phyloP scores from a whole-genome alignment of 2,797 vertebrate species.

The Gobio occitaniae region DNA sequence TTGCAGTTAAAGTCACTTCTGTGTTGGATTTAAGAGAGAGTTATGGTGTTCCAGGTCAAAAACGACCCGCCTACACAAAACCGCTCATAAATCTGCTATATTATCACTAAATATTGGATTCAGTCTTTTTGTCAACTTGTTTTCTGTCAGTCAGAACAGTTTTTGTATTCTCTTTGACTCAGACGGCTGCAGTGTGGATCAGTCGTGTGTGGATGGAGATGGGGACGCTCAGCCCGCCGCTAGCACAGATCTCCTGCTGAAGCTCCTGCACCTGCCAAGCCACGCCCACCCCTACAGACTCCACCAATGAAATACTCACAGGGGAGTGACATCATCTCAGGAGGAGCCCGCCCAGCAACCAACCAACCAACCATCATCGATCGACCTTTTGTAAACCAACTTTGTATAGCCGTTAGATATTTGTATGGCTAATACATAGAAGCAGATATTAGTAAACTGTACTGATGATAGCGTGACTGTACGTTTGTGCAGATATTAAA shows the following conservation, averaged over 20 bases:
- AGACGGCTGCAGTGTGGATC: slow-evolving; percentile 57
- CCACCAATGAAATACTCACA: slow-evolving; percentile 57
- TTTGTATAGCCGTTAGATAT: slow-evolving; percentile 57
- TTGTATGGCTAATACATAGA: slow-evolving; percentile 30
- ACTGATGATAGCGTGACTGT: slow-evolving; percentile 27
- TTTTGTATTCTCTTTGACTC: not conserved
- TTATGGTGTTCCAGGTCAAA: no score
- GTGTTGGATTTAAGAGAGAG: no score
- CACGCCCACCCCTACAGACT: slow-evolving; percentile 56
- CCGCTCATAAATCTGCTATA: no score
- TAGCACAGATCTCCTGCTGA: slow-evolving; percentile 60
- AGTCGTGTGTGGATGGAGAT: slow-evolving; percentile 61
- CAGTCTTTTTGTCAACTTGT: no score
- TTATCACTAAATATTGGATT: no score
- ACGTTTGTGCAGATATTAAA: slow-evolving; percentile 54
- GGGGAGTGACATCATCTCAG: slow-evolving; percentile 23
- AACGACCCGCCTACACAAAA: no score
- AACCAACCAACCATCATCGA: slow-evolving; percentile 62
- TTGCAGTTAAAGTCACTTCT: no score
- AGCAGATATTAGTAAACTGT: slow-evolving; percentile 43
- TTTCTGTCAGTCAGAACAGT: no score
- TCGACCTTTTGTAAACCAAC: slow-evolving; percentile 56
- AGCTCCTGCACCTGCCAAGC: slow-evolving; percentile 64
- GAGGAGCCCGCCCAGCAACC: slow-evolving; percentile 63
- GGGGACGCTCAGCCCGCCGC: slow-evolving; percentile 51